These are phyloP conservation scores for Danionella cerebrum DNA, from an alignment of 2,113 vertebrate species.

Conservation along the genomic window DNA sequence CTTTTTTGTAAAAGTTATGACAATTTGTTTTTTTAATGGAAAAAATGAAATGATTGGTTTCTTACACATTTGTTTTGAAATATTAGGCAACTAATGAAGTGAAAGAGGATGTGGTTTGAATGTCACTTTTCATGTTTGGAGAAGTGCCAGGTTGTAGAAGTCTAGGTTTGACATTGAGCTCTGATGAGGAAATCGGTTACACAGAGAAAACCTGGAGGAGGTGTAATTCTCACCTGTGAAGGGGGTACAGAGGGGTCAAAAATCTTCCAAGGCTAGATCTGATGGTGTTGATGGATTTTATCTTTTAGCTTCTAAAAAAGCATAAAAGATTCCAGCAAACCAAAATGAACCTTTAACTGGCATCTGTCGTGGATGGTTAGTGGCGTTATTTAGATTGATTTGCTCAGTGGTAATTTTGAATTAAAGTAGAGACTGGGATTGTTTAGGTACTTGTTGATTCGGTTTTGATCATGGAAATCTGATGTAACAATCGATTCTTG, in stretches of 20 bases:
- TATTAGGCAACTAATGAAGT: background rate
- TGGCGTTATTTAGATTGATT: too few species aligned
- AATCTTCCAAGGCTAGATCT: background rate
- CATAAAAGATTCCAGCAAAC: too few species aligned
- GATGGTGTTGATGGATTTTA: background rate
- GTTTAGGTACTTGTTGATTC: too few species aligned
- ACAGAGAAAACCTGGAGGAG: background rate
- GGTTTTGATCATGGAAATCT: too few species aligned
- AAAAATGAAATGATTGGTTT: too few species aligned
- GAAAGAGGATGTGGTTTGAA: background rate
- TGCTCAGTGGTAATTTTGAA: too few species aligned
- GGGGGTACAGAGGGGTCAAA: background rate
- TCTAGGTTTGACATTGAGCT: constrained; percentile 35
- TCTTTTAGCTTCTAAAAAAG: too few species aligned
- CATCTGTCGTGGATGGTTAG: background rate
- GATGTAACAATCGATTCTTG: too few species aligned
- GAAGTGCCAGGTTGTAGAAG: background rate
- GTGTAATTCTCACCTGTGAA: background rate
- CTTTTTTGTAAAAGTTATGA: too few species aligned
- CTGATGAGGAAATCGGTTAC: background rate
- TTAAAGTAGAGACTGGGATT: too few species aligned
- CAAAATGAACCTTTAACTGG: too few species aligned
- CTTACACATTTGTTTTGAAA: background rate
- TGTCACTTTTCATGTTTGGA: background rate
- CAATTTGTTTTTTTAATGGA: too few species aligned